Conservation (phyloP, 2,797 vertebrate species). For the Chanos chanos region DNA sequence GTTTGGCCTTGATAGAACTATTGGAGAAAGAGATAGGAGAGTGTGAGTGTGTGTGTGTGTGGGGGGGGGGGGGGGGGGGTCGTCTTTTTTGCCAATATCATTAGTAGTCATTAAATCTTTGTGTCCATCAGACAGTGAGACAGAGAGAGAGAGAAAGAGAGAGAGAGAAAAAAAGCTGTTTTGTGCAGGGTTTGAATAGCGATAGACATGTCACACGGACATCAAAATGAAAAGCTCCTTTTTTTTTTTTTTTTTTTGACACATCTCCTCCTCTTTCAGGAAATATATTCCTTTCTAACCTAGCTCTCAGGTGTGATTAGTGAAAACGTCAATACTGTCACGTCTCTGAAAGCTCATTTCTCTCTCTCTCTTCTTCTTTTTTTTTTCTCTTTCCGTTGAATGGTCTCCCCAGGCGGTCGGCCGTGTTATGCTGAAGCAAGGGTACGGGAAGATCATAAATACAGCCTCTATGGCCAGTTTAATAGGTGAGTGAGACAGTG, state of each 20-base stretch:
- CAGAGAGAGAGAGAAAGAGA: too few relatives aligned
- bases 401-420: conserved; percentile 86
- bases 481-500: conserved; percentile 86
- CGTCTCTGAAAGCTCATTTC: conserved; percentile 79
- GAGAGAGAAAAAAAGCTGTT: conserved; percentile 21
- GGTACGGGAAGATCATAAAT: conserved; percentile 95
- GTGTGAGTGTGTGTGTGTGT: conserved; percentile 20
- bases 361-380: too few relatives aligned
- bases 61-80: too few relatives aligned
- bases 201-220: conserved; percentile 23
- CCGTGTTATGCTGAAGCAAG: conserved; percentile 91
- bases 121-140: conserved; percentile 26
- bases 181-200: conserved; percentile 18
- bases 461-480: conserved; percentile 92
- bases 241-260: conserved; percentile 23
- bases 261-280: neutral
- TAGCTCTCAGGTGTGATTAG: conserved; percentile 72
- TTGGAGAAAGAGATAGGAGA: conserved; percentile 2
- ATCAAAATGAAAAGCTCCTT: conserved; percentile 16
- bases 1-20: too few relatives aligned
- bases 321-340: conserved; percentile 77
- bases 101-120: conserved; percentile 31
- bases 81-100: conserved; percentile 23
- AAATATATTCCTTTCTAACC: conserved; percentile 38
- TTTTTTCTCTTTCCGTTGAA: conserved; percentile 69